Evolutionary conservation across 2,888 invertebrate species (phyloP), one percentile per base, ranked within the genome.

Genomic region (Harmothoe impar): DNA sequence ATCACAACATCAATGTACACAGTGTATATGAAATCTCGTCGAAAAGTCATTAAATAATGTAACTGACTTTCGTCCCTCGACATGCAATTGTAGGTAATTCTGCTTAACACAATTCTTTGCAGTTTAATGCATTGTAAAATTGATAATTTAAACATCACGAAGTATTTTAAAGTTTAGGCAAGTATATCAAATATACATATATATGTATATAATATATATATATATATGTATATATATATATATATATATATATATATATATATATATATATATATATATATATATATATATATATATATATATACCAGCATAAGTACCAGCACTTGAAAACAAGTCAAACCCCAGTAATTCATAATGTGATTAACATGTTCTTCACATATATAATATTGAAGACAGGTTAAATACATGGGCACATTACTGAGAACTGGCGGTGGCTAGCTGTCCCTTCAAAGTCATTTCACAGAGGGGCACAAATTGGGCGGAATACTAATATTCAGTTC

Each of bases 1-100:
- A 72, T 72, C 72, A 72, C 72, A 72, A 72, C 72, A 72, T 72
- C 20, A n/a, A n/a, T 62, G 62, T 62, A 62, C n/a, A 62, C 15
- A n/a, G 5, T 3, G 43, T 43, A 43, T 10, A 7, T 43, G 43
- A 43, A 3, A 43, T 43, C 43, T 43, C 43, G 43, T 10, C 43
- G 43, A 43, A 3, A 62, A 62, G 62, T 12, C 62, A 3, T 20
- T 52, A 52, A 52, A 52, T 52, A 52, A 52, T 15, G 54, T 12
- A 62, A 62, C 62, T 3, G 62, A 20, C 23, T 62, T 12, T 62
- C 1, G 20, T 62, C 62, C 62, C 62, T 62, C 23, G 62, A 62
- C 62, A 15, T 52, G 54, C 10, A 62, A 62, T n/a, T 20, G 3
- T 3, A 62, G 23, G 20, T 62, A 20, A n/a, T 62, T 62, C 20